Base-by-base conservation (phyloP, 1,140 invertebrate genomes). In the Leptestheria dahalacensis region DNA sequence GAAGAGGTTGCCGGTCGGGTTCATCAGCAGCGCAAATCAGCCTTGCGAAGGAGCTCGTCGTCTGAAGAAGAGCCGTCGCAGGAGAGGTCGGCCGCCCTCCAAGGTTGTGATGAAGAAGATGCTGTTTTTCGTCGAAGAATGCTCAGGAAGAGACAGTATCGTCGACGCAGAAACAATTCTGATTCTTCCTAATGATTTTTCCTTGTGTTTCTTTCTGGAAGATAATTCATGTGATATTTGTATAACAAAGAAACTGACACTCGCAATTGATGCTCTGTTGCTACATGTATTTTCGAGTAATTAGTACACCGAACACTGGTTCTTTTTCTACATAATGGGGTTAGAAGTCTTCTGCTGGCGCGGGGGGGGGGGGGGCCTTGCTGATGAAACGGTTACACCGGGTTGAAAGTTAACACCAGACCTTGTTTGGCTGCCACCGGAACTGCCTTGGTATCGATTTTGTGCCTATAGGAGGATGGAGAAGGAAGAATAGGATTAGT, bases 391-490 rank as follows among this genome's bases (percentile, higher is more conserved):
- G n/a, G n/a, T n/a, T n/a, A n/a, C 51, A 25, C 28, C 51, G 65
- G 65, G 26, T 64, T 65, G 61, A 67, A 67, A 9, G 61, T 61
- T 15, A 67, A 29, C 21, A 68, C 64, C 11, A 64, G 59, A 3
- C 59, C 59, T 55, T 68, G 57, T 29, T 65, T 66, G 20, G 62
- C 49, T 46, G 48, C 62, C 33, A 68, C 49, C 26, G 26, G 48
- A 20, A 68, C 48, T 29, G 55, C 33, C 52, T 55, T 61, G 21
- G 64, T 57, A n/a, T 28, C 12, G 26, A 65, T 48, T 58, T 64
- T 67, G 6, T 59, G 56, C 54, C 62, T 63, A 29, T 18, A 25
- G n/a, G n/a, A n/a, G n/a, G n/a, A n/a, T n/a, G n/a, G n/a, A 55
- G 15, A 29, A 25, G 1, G 15, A 46, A 11, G 23, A 10, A 15